Base-by-base conservation (phyloP, 2,888 invertebrate genomes). In the Drosophila sordidula region DNA sequence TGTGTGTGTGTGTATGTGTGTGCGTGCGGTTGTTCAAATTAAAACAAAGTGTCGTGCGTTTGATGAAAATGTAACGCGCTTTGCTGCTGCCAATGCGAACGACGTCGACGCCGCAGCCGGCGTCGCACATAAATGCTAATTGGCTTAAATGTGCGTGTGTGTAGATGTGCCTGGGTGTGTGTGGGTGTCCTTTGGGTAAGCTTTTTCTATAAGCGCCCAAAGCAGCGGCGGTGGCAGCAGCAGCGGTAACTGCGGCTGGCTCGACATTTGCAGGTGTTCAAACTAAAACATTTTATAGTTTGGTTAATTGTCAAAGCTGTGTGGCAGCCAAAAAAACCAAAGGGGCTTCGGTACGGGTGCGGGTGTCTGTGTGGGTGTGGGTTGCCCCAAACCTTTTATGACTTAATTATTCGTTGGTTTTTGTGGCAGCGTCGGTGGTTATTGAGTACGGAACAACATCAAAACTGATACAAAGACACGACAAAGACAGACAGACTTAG, bases 41-140 rank as follows among this genome's bases (percentile, higher is more conserved):
- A 89, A 85, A 85, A 85, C 89, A 85, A 89, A 85, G 85, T 85
- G 89, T 89, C 89, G 82, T 85, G 89, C 80, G 82, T 85, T 89
- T 85, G 87, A 85, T 89, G 85, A 89, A 85, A 85, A 87, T 87
- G 89, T 89, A 84, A 85, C 84, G 87, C 85, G 74, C 86, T 82
- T 79, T 70, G 75, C 64, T 67, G 75, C 61, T 65, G 74, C 69
- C 66, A 62, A 57, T 68, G 70, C 57, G 41, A 25, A 29, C 39
- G 68, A 32, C 38, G 52, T 32, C 58, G 34, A 6, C 51, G 34
- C 49, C 64, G 51, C 64, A 29, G 62, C 49, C 62, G 64, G 51
- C 75, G 78, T 55, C 86, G 74, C 87, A 86, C 87, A 86, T 86
- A 86, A 89, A 86, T 86, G 85, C 89, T 87, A 86, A 86, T 86